Percentiles rank a stretch among this genome's conserved stretches.
Evolutionary conservation across 2,888 invertebrate species (phyloP).

Genomic region (Nebria salina): DNA sequence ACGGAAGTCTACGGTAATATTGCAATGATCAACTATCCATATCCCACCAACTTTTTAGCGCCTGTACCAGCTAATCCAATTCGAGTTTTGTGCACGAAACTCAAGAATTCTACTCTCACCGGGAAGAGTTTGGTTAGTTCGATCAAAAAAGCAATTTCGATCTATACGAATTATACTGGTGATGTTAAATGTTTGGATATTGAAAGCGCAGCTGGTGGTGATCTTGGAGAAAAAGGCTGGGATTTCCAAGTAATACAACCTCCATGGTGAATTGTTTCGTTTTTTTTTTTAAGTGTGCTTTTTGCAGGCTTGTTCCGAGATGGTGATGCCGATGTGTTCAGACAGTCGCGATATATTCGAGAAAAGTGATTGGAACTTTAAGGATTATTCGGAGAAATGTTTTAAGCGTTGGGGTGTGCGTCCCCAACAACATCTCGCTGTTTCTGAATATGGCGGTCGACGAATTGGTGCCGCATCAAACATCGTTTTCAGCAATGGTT

Average conservation of each 20-base stretch:
- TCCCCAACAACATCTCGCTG: conserved; percentile 69
- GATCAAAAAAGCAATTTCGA: conserved; percentile 74
- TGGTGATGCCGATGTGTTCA: conserved; percentile 95
- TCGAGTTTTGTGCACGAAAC: conserved; percentile 68
- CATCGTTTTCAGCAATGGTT: conserved; percentile 85
- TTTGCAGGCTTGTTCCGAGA: conserved; percentile 88
- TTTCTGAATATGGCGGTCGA: conserved; percentile 83
- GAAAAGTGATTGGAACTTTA: conserved; percentile 76
- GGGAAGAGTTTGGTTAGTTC: conserved; percentile 68
- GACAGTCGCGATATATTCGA: conserved; percentile 89
- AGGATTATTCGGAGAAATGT: conserved; percentile 74
- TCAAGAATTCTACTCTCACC: conserved; percentile 61
- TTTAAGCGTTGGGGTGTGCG: conserved; percentile 73
- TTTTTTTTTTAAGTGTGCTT: not conserved
- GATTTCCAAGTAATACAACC: conserved; percentile 74
- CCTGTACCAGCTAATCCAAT: conserved; percentile 89
- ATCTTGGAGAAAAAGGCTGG: conserved; percentile 80
- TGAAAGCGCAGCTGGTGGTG: conserved; percentile 64
- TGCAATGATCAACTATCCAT: conserved; percentile 97
- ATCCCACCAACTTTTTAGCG: conserved; percentile 82
- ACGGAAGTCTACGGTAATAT: conserved; percentile 77
- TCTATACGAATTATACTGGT: conserved; percentile 87
- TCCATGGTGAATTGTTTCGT: conserved; percentile 6
- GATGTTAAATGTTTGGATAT: conserved; percentile 73
- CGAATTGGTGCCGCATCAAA: conserved; percentile 74